These are phyloP conservation scores for Limnephilus rhombicus DNA, from an alignment of 2,888 invertebrate genomes.

Conservation along the genomic window DNA sequence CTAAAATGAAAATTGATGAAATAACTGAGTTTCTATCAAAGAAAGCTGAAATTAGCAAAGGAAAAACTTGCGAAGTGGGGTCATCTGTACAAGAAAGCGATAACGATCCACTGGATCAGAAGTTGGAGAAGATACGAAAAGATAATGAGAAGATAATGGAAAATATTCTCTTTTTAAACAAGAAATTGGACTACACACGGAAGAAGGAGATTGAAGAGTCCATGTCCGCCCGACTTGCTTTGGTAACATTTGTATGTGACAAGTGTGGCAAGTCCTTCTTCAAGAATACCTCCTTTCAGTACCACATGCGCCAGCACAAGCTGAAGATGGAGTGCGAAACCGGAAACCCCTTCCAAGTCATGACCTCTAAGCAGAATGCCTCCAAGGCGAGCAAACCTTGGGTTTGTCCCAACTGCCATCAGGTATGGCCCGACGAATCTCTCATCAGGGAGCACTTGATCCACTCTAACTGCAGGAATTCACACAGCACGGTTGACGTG, in stretches of 20 bases:
- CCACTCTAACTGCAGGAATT: constrained; percentile 65
- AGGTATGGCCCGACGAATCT: constrained; percentile 75
- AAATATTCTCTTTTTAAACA: constrained; percentile 75
- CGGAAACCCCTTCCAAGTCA: constrained; percentile 7
- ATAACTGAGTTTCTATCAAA: constrained; percentile 53
- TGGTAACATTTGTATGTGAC: constrained; percentile 72
- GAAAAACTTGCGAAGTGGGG: background rate
- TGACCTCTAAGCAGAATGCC: constrained; percentile 7
- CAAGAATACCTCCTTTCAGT: constrained; percentile 74
- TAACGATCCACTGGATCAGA: constrained; percentile 70
- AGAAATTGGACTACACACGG: constrained; percentile 74
- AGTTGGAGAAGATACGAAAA: constrained; percentile 75
- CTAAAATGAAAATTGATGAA: constrained; percentile 54
- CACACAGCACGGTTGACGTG: constrained; percentile 61
- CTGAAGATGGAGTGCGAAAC: background rate
- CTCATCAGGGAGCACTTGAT: constrained; percentile 72
- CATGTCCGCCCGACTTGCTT: constrained; percentile 71
- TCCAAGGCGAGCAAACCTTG: constrained; percentile 74
- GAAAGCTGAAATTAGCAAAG: constrained; percentile 39
- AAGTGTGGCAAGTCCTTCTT: constrained; percentile 76
- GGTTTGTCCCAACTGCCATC: constrained; percentile 76
- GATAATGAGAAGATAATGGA: constrained; percentile 76
- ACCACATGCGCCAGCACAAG: constrained; percentile 72
- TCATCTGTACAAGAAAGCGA: constrained; percentile 1
- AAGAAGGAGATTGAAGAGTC: constrained; percentile 74